Conservation (phyloP, 2,888 invertebrate genomes). For the Lasiommata megera region DNA sequence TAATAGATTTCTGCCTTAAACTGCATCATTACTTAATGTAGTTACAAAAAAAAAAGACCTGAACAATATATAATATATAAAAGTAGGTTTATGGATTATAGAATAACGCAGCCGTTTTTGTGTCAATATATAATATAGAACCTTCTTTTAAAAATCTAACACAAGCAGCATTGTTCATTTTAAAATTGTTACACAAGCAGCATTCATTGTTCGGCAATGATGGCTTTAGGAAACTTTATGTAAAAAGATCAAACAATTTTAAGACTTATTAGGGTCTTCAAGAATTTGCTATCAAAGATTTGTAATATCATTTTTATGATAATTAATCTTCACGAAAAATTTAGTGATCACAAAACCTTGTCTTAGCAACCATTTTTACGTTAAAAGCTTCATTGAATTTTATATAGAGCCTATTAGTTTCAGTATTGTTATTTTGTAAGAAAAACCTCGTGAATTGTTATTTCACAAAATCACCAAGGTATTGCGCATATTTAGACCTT, state of each 20-base stretch:
- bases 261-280: background rate
- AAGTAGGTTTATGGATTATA: no score
- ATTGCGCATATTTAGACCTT: no score
- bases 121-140: background rate
- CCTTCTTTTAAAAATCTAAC: background rate
- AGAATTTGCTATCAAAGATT: constrained; percentile 3
- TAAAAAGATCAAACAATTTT: background rate
- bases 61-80: no score
- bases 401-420: background rate
- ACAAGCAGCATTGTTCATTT: background rate
- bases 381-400: background rate
- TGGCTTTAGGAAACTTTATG: background rate
- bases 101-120: background rate
- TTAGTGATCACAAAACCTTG: constrained; percentile 26
- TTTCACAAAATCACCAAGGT: no score
- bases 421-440: no score
- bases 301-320: constrained; percentile 50
- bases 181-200: background rate
- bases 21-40: no score
- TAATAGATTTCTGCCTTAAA: no score
- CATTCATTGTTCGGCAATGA: constrained; percentile 1
- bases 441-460: no score
- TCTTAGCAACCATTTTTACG: background rate
- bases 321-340: constrained; percentile 71
- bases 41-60: no score